Percentiles rank a stretch among this genome's conserved stretches.
Evolutionary conservation across 2,888 invertebrate genomes (phyloP).

Genomic region (Drosophila rubida): DNA sequence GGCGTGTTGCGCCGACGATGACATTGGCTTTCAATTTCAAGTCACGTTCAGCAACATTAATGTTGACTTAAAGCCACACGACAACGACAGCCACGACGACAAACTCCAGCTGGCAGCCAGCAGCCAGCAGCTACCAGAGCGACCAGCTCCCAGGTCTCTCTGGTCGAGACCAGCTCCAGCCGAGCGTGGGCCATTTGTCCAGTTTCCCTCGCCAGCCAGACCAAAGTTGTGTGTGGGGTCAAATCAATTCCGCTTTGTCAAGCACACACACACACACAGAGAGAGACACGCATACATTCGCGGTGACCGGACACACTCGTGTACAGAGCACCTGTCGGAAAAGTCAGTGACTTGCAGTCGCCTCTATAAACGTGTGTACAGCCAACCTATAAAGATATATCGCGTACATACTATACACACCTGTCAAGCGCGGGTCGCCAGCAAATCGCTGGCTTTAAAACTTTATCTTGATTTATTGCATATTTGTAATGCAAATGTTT

Average conservation of each 20-base stretch:
- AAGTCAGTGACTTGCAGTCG: slow-evolving; percentile 46
- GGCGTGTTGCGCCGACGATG: slow-evolving; percentile 26
- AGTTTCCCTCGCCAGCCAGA: slow-evolving; percentile 10
- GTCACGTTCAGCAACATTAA: slow-evolving; percentile 66
- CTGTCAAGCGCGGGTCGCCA: background rate
- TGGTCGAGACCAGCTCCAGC: slow-evolving; percentile 24
- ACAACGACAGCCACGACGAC: slow-evolving; percentile 21
- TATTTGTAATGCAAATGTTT: slow-evolving; percentile 22
- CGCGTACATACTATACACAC: slow-evolving; percentile 2
- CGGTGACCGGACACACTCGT: background rate
- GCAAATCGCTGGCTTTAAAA: slow-evolving; percentile 3
- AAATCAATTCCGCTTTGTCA: slow-evolving; percentile 75
- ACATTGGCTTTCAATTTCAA: slow-evolving; percentile 74
- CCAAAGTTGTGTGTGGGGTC: slow-evolving; percentile 30
- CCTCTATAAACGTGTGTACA: slow-evolving; percentile 6
- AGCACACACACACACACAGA: slow-evolving; percentile 40
- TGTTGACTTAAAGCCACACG: slow-evolving; percentile 59
- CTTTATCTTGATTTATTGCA: slow-evolving; percentile 39
- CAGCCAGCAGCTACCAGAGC: slow-evolving; percentile 19
- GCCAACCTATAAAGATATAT: slow-evolving; percentile 4
- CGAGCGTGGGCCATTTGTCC: slow-evolving; percentile 68
- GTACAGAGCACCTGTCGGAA: slow-evolving; percentile 60
- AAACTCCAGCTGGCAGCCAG: slow-evolving; percentile 5
- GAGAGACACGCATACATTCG: slow-evolving; percentile 16
- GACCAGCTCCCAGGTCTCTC: no score